These are phyloP conservation scores for Mormyrops attenuatus DNA, from an alignment of 2,797 vertebrate species.

Conservation along the genomic window DNA sequence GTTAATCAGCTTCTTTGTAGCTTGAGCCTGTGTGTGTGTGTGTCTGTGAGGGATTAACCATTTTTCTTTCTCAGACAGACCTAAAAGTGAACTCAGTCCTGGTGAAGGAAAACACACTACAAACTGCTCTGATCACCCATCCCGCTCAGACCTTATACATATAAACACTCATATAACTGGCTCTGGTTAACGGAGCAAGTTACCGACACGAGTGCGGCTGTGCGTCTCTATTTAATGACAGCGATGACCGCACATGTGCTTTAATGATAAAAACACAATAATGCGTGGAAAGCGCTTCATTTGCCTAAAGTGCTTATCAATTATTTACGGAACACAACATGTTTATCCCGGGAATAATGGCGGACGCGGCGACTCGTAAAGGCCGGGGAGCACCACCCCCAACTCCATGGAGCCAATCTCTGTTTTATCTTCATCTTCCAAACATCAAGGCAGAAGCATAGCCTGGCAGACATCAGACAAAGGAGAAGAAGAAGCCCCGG, in stretches of 20 bases:
- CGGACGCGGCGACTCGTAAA: neutral
- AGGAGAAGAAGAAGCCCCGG: neutral
- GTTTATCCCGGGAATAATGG: neutral
- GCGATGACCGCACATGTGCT: neutral
- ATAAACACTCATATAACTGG: neutral
- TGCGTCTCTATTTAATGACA: neutral
- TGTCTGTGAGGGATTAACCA: neutral
- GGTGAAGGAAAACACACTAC: neutral
- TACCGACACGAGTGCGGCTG: neutral
- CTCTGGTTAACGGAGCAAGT: neutral
- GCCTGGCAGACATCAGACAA: neutral
- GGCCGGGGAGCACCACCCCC: neutral
- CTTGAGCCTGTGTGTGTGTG: neutral
- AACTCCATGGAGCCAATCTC: neutral
- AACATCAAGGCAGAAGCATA: neutral
- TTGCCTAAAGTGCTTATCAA: neutral
- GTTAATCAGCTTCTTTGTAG: slow-evolving; percentile 29
- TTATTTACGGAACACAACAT: neutral
- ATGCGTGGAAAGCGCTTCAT: neutral
- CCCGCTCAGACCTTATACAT: neutral
- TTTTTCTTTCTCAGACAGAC: neutral
- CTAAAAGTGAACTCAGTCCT: neutral
- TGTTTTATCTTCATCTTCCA: neutral
- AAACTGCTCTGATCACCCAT: neutral
- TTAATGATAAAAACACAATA: neutral